Evolutionary conservation across 2,113 vertebrate genomes (phyloP).

Genomic region (Vulpes vulpes): DNA sequence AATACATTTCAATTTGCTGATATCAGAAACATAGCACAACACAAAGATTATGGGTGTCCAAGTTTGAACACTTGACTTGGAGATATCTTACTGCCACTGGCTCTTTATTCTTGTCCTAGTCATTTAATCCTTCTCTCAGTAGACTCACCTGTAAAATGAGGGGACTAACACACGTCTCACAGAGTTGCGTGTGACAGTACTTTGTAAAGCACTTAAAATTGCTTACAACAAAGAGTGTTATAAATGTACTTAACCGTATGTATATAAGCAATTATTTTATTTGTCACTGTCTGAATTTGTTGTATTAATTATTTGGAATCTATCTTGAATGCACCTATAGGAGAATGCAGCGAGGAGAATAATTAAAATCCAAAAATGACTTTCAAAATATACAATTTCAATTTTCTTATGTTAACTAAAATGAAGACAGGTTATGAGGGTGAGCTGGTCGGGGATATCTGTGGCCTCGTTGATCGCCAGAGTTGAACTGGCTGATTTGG

Average conservation of each 20-base stretch:
- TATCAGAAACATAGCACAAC: neutral
- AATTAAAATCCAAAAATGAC: neutral
- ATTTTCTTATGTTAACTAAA: neutral
- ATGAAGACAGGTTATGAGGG: neutral
- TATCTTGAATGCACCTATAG: neutral
- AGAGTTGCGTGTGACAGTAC: neutral
- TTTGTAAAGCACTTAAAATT: neutral
- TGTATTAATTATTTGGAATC: neutral
- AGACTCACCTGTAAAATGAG: neutral
- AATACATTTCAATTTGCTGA: neutral
- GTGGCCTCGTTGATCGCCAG: neutral
- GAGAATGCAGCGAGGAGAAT: neutral
- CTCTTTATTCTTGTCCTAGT: neutral
- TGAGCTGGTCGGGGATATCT: neutral
- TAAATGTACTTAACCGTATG: neutral
- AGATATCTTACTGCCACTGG: neutral
- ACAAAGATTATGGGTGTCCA: neutral
- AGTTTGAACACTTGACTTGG: neutral
- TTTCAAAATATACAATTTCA: slow-evolving; percentile 36
- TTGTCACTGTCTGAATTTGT: neutral
- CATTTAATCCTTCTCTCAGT: neutral
- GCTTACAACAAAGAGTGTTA: neutral
- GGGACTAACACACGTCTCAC: neutral
- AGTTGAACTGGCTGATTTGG: neutral
- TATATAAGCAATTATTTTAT: neutral